phyloP scores from a whole-genome alignment of 2,888 invertebrate species.

The Entomobrya proxima region DNA sequence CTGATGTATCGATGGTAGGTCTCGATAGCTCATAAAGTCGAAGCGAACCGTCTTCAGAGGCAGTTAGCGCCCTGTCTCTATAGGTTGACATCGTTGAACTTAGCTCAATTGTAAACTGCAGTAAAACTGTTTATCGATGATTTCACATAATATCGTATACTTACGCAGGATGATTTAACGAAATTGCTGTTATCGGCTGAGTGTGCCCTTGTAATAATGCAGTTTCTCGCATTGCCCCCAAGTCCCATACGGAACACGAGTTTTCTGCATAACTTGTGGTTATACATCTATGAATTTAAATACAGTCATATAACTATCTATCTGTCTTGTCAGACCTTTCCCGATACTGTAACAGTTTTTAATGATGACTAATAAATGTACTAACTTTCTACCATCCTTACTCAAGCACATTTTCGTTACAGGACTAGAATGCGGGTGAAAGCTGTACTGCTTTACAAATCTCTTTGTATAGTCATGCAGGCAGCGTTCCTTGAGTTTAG shows the following conservation, averaged over 20 bases:
- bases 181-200: slow-evolving; percentile 47
- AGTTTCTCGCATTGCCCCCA: slow-evolving; percentile 57
- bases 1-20: not conserved
- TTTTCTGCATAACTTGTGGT: slow-evolving; percentile 50
- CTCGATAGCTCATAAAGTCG: slow-evolving; percentile 82
- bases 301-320: not conserved
- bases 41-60: slow-evolving; percentile 88
- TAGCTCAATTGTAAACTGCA: too few species aligned
- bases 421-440: slow-evolving; percentile 84
- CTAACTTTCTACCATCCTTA: slow-evolving; percentile 82
- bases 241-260: slow-evolving; percentile 52
- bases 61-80: slow-evolving; percentile 86
- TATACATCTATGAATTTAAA: too few species aligned
- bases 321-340: not conserved
- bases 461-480: slow-evolving; percentile 82
- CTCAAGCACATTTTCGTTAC: slow-evolving; percentile 86
- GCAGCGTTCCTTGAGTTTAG: slow-evolving; percentile 82
- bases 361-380: not conserved
- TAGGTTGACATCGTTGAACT: too few species aligned
- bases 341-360: not conserved
- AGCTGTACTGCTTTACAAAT: slow-evolving; percentile 83
- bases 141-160: not conserved
- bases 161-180: slow-evolving; percentile 49
- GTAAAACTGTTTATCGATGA: not conserved
- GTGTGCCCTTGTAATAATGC: slow-evolving; percentile 50